Evolutionary conservation across 1,140 invertebrate genomes (phyloP).

Genomic region (Gonatopus flavifemur): DNA sequence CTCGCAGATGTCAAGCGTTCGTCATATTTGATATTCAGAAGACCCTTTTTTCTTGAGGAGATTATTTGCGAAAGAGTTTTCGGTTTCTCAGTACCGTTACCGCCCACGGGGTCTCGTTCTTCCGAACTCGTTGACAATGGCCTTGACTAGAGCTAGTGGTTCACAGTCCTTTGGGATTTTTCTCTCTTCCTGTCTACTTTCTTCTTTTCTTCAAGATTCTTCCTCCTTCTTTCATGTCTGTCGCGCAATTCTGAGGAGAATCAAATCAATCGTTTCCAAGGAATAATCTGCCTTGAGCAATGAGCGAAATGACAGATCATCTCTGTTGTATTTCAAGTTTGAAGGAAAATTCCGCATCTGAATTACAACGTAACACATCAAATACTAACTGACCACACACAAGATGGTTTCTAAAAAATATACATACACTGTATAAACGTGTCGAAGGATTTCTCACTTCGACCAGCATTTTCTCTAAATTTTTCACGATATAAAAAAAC

Average conservation of each 20-base stretch:
- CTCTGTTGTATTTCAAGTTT: too few relatives aligned
- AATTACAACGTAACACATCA: too few relatives aligned
- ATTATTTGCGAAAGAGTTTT: conserved; percentile 55
- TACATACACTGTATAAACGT: too few relatives aligned
- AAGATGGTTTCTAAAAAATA: too few relatives aligned
- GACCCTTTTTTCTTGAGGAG: conserved; percentile 27
- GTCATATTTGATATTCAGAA: conserved; percentile 49
- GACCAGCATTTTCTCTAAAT: too few relatives aligned
- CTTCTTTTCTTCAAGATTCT: conserved; percentile 25
- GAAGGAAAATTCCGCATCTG: too few relatives aligned
- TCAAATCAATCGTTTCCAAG: too few relatives aligned
- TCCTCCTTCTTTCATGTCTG: background rate
- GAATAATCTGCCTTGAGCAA: too few relatives aligned
- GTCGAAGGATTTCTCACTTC: too few relatives aligned
- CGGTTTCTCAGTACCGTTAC: conserved; percentile 32
- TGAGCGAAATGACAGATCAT: too few relatives aligned
- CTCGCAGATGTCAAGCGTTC: conserved; percentile 50
- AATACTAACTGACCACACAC: too few relatives aligned
- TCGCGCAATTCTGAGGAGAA: conserved; percentile 9
- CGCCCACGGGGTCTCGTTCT: conserved; percentile 23
- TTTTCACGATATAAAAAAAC: too few relatives aligned
- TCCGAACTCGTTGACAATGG: conserved; percentile 28
- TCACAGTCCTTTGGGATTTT: background rate
- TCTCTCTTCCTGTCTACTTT: conserved; percentile 4
- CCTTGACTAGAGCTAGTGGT: conserved; percentile 23